Evolutionary conservation across 1,140 invertebrate genomes (phyloP).

Genomic region (Zelostemma sp.): DNA sequence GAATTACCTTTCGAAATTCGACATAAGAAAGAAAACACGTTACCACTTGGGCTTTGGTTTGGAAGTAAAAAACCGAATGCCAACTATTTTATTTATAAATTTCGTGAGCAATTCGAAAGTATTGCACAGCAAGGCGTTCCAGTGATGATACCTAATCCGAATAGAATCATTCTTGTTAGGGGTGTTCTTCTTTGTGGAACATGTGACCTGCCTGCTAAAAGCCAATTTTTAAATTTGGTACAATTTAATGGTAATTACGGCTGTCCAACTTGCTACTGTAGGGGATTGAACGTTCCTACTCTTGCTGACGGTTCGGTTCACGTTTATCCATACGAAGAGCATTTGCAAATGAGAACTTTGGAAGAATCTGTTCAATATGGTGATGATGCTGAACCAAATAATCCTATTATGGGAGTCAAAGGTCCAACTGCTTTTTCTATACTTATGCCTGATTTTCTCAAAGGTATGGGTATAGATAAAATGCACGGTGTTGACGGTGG

Average conservation of each 20-base stretch:
- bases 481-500: slow-evolving; percentile 28
- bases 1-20: slow-evolving; percentile 39
- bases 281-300: slow-evolving; percentile 2
- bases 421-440: slow-evolving; percentile 6
- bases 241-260: slow-evolving; percentile 31
- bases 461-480: no score
- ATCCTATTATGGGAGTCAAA: slow-evolving; percentile 21
- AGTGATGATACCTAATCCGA: slow-evolving; percentile 12
- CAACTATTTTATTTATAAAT: slow-evolving; percentile 21
- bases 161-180: slow-evolving; percentile 10
- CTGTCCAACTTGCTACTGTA: slow-evolving; percentile 18
- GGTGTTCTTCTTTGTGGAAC: slow-evolving; percentile 5
- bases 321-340: slow-evolving; percentile 12
- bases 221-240: slow-evolving; percentile 20
- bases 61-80: slow-evolving; percentile 17
- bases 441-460: slow-evolving; percentile 24
- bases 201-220: slow-evolving; percentile 18
- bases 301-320: slow-evolving; percentile 7
- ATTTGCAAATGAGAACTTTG: slow-evolving; percentile 4
- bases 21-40: slow-evolving; percentile 39
- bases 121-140: slow-evolving; percentile 10
- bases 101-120: slow-evolving; percentile 21
- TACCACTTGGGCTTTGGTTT: slow-evolving; percentile 42
- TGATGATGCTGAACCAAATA: slow-evolving; percentile 1
- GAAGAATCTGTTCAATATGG: slow-evolving; percentile 14